Evolutionary conservation across 1,140 invertebrate genomes (phyloP), one percentile per base, ranked within the genome.

Genomic region (Pseudomyrmex dendroicus): DNA sequence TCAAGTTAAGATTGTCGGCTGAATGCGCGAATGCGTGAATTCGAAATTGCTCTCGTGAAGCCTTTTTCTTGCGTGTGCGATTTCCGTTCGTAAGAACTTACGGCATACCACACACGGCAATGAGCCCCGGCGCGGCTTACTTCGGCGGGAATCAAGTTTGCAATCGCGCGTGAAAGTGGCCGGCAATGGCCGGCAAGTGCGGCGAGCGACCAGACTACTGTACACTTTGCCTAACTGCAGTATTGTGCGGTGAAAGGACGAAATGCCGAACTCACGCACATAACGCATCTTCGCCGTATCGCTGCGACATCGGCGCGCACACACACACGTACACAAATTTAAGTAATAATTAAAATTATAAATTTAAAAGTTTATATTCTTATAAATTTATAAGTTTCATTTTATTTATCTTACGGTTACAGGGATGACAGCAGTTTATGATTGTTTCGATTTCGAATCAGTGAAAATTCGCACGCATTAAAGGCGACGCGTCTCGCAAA

Each of bases 151-250:
- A 54, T 52, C 44, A 59, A 83, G 83, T 82, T 86, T 64, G 86
- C 70, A 86, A 89, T 84, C 73, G 86, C 74, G 82, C 88, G 89
- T 89, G 89, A 90, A 90, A 90, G 89, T 90, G 83, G 82, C 68
- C 82, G 50, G 50, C 82, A 59, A 68, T 48, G 56, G 72, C 44
- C 46, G 17, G 62, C 61, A 64, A 63, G 54, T 62, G n/a, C 84
- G 54, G 15, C 73, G 67, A 35, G 57, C 67, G 74, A 77, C 63
- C 73, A 74, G 59, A 72, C 57, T 35, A 35, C 35, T 52, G 22
- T 22, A 64, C 52, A 44, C 44, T 78, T 78, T 62, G 70, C 66
- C 59, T 59, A 56, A 17, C 62, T 62, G 17, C 62, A 78, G 72
- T 57, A 25, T 76, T 86, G 61, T 76, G 20, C 74, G 70, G 88